A percentile compares a stretch with the other conserved stretches of the same genome.
Evolutionary conservation across 2,797 vertebrate genomes (phyloP).

Genomic region (Pipistrellus kuhlii): DNA sequence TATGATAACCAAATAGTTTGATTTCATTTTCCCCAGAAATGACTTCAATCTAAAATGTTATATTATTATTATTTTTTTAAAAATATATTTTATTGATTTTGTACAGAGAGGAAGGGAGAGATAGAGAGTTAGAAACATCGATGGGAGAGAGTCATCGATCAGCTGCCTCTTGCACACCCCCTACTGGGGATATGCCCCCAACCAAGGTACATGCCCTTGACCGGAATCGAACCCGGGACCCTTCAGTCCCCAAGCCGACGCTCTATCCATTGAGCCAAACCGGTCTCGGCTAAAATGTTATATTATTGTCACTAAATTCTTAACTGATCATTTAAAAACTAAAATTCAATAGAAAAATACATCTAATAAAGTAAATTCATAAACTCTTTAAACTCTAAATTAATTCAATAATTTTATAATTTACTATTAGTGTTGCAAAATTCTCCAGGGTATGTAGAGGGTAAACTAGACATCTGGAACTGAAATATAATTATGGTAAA

Average conservation of each 20-base stretch:
- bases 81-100: too few relatives aligned
- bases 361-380: conserved; percentile 10
- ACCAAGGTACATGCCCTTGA: too few relatives aligned
- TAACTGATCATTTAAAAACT: neutral
- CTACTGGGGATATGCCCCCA: too few relatives aligned
- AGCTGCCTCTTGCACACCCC: too few relatives aligned
- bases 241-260: too few relatives aligned
- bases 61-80: too few relatives aligned
- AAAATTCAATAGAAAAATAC: conserved; percentile 32
- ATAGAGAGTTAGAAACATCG: too few relatives aligned
- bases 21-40: conserved; percentile 13
- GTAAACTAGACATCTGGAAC: conserved; percentile 39
- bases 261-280: too few relatives aligned
- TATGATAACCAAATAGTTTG: conserved; percentile 33
- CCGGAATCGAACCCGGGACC: too few relatives aligned
- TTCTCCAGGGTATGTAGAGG: neutral
- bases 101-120: too few relatives aligned
- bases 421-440: conserved; percentile 14
- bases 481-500: conserved; percentile 20
- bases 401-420: conserved; percentile 28
- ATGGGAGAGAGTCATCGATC: too few relatives aligned
- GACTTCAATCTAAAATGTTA: neutral
- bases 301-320: neutral
- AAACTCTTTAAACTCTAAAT: neutral
- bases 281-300: neutral